Percentiles rank a stretch among this genome's conserved stretches.
phyloP scores from a whole-genome alignment of 2,797 vertebrate genomes.

The Prunella strophiata region DNA sequence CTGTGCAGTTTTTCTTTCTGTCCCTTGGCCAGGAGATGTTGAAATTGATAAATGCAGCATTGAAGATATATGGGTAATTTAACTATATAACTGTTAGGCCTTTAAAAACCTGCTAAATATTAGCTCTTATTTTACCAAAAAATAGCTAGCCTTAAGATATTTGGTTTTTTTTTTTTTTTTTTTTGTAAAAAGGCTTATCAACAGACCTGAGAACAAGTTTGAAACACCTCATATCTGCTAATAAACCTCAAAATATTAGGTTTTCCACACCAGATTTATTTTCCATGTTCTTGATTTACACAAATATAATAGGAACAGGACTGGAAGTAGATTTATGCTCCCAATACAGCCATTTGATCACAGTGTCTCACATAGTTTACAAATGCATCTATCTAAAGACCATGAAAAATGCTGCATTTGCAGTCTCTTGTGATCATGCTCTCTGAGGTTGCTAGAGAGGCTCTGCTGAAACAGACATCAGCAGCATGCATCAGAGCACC shows the following conservation, averaged over 20 bases:
- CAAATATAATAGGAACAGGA: not conserved
- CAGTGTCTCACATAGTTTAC: not conserved
- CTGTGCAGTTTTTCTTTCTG: not conserved
- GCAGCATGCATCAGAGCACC: not conserved
- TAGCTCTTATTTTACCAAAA: not conserved
- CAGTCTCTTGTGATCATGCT: not conserved
- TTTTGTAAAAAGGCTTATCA: not conserved
- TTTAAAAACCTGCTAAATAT: not conserved
- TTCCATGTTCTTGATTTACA: not conserved
- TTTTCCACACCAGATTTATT: not conserved
- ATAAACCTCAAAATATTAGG: not conserved
- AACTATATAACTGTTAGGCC: not conserved
- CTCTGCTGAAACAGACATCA: not conserved
- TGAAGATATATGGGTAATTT: not conserved
- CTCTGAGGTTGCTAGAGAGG: not conserved
- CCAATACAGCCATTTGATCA: conserved; percentile 15
- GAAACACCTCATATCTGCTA: not conserved
- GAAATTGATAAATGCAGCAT: not conserved
- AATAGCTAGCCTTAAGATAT: not conserved
- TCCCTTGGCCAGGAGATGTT: not conserved
- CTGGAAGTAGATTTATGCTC: conserved; percentile 11
- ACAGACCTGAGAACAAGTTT: not conserved
- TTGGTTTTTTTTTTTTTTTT: not conserved
- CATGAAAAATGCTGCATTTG: conserved; percentile 13
- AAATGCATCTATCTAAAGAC: not conserved